Evolutionary conservation across 1,140 invertebrate species (phyloP).

Genomic region (Orchesella cincta): DNA sequence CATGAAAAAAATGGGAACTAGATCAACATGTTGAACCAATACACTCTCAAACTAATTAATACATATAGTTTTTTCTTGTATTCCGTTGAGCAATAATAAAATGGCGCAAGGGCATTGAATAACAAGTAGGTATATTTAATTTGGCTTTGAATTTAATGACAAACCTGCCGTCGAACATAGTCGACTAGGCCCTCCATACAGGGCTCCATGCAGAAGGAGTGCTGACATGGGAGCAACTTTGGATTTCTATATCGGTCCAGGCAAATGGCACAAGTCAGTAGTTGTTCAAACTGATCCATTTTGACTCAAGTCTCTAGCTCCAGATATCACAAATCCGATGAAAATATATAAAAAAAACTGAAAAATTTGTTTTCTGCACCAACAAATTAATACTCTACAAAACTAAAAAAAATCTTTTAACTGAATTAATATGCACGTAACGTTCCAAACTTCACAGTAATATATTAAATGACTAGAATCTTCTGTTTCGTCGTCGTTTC

Average conservation of each 20-base stretch:
- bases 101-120: too few species aligned
- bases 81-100: too few species aligned
- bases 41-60: too few species aligned
- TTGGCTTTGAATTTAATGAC: too few species aligned
- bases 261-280: conserved; percentile 97
- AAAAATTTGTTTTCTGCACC: neutral
- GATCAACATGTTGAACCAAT: too few species aligned
- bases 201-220: conserved; percentile 98
- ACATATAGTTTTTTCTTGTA: too few species aligned
- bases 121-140: too few species aligned
- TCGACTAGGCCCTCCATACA: conserved; percentile 96
- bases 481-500: too few species aligned
- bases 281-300: conserved; percentile 96
- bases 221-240: conserved; percentile 90
- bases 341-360: neutral
- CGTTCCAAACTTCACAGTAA: too few species aligned
- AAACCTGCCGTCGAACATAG: conserved; percentile 86
- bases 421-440: too few species aligned
- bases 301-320: conserved; percentile 52
- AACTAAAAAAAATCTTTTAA: neutral
- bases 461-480: too few species aligned
- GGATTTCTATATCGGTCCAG: conserved; percentile 95
- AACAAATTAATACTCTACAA: neutral
- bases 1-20: too few species aligned
- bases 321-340: neutral